Conservation (phyloP, 2,797 vertebrate genomes). For the Thripadectes ignobilis region DNA sequence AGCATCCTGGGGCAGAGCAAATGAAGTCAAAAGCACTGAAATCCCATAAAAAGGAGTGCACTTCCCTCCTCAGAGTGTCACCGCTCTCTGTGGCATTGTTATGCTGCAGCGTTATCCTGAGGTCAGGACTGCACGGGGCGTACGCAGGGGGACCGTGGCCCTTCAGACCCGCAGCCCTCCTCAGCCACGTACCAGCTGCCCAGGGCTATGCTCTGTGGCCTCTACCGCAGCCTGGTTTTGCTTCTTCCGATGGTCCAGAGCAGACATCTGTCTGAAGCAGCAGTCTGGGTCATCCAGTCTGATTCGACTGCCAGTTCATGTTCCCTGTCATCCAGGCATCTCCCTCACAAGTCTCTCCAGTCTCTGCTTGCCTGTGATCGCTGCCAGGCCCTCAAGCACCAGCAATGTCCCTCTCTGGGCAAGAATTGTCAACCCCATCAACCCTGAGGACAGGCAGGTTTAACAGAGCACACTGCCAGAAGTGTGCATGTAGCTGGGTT, state of each 20-base stretch:
- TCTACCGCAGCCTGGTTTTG: not conserved
- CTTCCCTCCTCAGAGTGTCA: not conserved
- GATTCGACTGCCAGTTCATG: not conserved
- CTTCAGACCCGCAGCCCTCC: rapidly evolving
- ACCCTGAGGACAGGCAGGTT: not conserved
- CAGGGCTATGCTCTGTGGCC: not conserved
- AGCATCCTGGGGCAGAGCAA: not conserved
- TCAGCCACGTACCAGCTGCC: not conserved
- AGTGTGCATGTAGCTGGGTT: not conserved
- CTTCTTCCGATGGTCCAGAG: not conserved
- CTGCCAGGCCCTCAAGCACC: not conserved
- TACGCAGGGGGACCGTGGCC: rapidly evolving
- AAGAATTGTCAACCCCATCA: not conserved
- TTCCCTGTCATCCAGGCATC: not conserved
- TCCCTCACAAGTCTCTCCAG: not conserved
- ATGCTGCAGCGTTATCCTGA: not conserved
- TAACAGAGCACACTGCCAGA: not conserved
- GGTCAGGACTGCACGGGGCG: not conserved
- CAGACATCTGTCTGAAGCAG: not conserved
- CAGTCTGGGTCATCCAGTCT: not conserved
- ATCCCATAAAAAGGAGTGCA: not conserved
- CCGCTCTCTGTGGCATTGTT: not conserved
- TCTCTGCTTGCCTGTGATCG: not conserved
- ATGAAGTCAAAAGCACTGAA: not conserved
- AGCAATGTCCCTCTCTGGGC: not conserved